phyloP scores from a whole-genome alignment of 30 jellyfish, hydroid and myxozoan species.

The Turritopsis rubra region DNA sequence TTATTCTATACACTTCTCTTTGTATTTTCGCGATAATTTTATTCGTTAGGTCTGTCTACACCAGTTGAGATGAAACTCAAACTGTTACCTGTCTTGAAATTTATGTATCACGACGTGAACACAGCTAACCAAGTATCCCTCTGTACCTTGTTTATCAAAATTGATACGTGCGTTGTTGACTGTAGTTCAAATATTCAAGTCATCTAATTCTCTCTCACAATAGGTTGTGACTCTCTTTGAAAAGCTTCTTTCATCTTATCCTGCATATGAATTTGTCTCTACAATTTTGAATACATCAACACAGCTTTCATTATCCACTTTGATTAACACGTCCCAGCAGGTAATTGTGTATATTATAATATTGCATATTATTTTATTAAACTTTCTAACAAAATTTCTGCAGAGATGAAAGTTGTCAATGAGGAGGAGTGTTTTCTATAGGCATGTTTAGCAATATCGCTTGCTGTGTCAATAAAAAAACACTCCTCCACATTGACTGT shows the following conservation, averaged over 20 bases:
- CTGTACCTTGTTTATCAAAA: neutral
- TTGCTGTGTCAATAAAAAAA: no score
- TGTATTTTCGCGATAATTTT: no score
- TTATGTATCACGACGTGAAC: conserved; percentile 59
- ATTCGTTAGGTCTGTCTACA: conserved; percentile 87
- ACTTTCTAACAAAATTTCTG: no score
- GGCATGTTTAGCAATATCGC: no score
- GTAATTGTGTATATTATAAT: conserved; percentile 40
- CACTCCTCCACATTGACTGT: no score
- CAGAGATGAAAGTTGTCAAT: no score
- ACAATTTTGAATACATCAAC: conserved; percentile 65
- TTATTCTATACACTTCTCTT: no score
- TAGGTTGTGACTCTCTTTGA: neutral
- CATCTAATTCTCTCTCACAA: neutral
- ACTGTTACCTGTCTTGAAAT: conserved; percentile 74
- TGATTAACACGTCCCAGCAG: conserved; percentile 62
- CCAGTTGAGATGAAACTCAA: conserved; percentile 81
- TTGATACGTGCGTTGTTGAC: neutral
- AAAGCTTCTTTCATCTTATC: conserved; percentile 48
- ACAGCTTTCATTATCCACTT: conserved; percentile 48
- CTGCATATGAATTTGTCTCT: conserved; percentile 51
- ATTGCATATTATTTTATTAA: no score
- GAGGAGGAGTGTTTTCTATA: no score
- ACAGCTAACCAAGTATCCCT: conserved; percentile 67
- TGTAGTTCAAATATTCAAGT: neutral